A percentile compares a stretch with the other conserved stretches of the same genome.
These are phyloP conservation scores for Metallyticus violacea DNA, from an alignment of 2,888 invertebrate genomes.

Conservation along the genomic window DNA sequence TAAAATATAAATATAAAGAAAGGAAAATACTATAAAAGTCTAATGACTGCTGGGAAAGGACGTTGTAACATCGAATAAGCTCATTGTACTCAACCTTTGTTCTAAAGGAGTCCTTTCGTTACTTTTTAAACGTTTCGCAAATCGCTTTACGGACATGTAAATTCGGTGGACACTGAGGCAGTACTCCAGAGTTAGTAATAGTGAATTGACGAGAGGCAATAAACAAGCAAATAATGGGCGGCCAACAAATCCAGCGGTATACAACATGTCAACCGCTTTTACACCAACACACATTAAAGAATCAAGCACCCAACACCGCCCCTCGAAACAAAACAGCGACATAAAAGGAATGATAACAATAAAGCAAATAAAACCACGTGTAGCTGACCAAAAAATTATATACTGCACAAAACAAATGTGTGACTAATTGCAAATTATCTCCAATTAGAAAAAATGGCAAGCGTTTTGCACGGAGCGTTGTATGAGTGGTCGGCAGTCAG, in stretches of 20 bases:
- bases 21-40: no score
- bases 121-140: background rate
- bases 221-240: background rate
- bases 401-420: background rate
- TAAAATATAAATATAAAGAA: no score
- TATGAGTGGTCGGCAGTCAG: background rate
- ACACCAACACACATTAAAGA: background rate
- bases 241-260: background rate
- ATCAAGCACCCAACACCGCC: background rate
- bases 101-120: no score
- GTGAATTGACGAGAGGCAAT: background rate
- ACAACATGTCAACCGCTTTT: background rate
- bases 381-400: background rate
- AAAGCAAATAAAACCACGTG: background rate
- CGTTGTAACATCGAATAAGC: no score
- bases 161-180: background rate
- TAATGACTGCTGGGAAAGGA: no score
- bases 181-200: background rate
- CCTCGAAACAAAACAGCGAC: background rate
- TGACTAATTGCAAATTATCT: conserved; percentile 17
- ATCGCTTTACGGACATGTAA: background rate
- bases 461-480: no score
- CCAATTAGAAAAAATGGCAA: background rate
- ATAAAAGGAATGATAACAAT: background rate
- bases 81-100: no score